Base-by-base conservation (phyloP, 2,797 vertebrate genomes). In the Gymnocypris eckloni region DNA sequence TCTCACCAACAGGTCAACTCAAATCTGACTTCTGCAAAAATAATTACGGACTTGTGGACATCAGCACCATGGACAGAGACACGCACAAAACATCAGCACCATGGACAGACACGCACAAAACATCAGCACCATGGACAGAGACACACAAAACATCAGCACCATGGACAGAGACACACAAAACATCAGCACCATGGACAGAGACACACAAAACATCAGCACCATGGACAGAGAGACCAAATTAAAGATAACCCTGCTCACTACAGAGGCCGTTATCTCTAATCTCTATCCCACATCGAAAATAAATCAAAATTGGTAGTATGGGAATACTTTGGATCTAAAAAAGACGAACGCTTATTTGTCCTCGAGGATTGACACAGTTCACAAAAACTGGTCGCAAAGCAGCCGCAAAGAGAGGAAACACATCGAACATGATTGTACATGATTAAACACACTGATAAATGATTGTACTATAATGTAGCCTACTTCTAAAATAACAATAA, bases 41-140 rank as follows among this genome's bases (percentile, higher is more conserved):
- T 11, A 4, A 59, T 59, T 59, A 59, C 10, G 56, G 13, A 22
- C 1, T 2, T 22, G 20, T 39, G 4, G 2, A 22, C 39, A n/a
- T 71, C 67, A 70, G 33, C 15, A 61, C 67, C 16, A 64, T 9
- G 43, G 39, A 45, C 70, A 28, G 10, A 61, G 11, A 1, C 18
- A 0, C 52, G 6, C 28, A n/a, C 28, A 7, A 43, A 4, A 64
- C 69, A 41, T 11, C 39, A 79, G 70, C 70, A 81, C 70, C 50
- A 80, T 64, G 79, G 78, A 79, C 86, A 89, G 61, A 82, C 37
- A 15, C 33, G 2, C 33, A 2, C 28, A 7, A 43, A 4, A 64
- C 69, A 41, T 11, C 39, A 79, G 70, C 70, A 81, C 70, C 50
- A 80, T 64, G 79, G 78, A 79, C 85, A 89, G 61, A 82, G 41